Evolutionary conservation across 1,140 invertebrate species (phyloP), one percentile per base, ranked within the genome.

Genomic region (Cotesia chilonis): DNA sequence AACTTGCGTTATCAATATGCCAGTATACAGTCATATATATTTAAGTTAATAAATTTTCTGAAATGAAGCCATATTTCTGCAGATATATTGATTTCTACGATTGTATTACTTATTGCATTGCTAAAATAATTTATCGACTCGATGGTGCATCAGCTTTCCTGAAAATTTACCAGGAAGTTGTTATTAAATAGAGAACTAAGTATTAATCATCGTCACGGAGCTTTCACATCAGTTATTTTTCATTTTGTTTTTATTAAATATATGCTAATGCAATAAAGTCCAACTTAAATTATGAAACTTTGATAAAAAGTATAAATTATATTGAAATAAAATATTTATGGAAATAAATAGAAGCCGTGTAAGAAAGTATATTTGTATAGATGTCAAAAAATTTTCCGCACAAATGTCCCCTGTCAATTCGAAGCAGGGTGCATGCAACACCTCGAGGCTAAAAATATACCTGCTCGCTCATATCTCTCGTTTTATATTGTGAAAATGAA

Each of bases 31-130:
- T 5, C 38, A 41, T 41, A 41, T 41, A 41, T 41, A 41, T 41
- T 41, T 41, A 41, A 41, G 7, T 41, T 41, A 9, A 41, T 5
- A 41, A 41, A 41, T 41, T 41, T 9, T 41, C 36, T 63, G 61
- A 10, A 63, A 37, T 63, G 6, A 28, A 14, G 59, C 36, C 38
- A 17, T 17, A 17, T 17, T 17, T 17, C 17, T 17, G 17, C 17
- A 61, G 14, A 38, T 64, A 51, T 28, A 63, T 63, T 36, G 61
- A 63, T 68, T 12, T 54, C 54, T 47, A 28, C 20, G 35, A 68
- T 68, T 55, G 47, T 68, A 73, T 61, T 68, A 68, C 71, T 73
- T 52, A 54, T 20, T n/a, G n/a, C 55, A 14, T 35, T 14, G 61
- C n/a, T 12, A 17, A 63, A 63, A 7, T 63, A 63, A 63, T 63